Evolutionary conservation across 1,140 invertebrate genomes (phyloP).

Genomic region (Drosophila bocqueti): DNA sequence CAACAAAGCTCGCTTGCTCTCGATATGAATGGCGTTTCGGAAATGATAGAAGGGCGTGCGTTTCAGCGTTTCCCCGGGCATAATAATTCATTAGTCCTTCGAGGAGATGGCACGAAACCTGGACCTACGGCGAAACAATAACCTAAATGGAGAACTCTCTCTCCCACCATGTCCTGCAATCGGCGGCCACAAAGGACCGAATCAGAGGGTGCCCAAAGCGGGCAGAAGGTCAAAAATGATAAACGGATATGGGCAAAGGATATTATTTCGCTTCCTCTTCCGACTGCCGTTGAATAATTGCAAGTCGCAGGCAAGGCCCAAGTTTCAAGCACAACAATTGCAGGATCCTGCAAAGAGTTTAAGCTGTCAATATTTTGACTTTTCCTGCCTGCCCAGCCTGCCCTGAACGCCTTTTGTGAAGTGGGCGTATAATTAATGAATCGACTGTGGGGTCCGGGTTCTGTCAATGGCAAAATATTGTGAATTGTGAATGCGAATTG

Average conservation of each 20-base stretch:
- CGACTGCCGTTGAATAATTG: slow-evolving; percentile 81
- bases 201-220: slow-evolving; percentile 35
- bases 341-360: slow-evolving; percentile 58
- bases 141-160: slow-evolving; percentile 59
- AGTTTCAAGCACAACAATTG: slow-evolving; percentile 57
- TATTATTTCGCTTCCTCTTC: slow-evolving; percentile 65
- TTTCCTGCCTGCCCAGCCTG: slow-evolving; percentile 60
- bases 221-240: slow-evolving; percentile 84
- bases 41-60: slow-evolving; percentile 55
- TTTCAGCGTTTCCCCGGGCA: slow-evolving; percentile 9
- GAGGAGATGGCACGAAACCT: slow-evolving; percentile 19
- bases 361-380: slow-evolving; percentile 85
- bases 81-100: slow-evolving; percentile 76
- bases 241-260: slow-evolving; percentile 83
- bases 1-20: slow-evolving; percentile 46
- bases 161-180: slow-evolving; percentile 16
- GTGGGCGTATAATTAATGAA: slow-evolving; percentile 84
- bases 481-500: slow-evolving; percentile 59
- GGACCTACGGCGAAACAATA: slow-evolving; percentile 66
- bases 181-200: slow-evolving; percentile 49
- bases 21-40: slow-evolving; percentile 1
- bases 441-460: slow-evolving; percentile 17
- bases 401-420: slow-evolving; percentile 57
- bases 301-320: slow-evolving; percentile 36
- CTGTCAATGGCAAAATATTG: slow-evolving; percentile 74